Evolutionary conservation across 2,113 vertebrate species (phyloP).

Genomic region (Sardina pilchardus): DNA sequence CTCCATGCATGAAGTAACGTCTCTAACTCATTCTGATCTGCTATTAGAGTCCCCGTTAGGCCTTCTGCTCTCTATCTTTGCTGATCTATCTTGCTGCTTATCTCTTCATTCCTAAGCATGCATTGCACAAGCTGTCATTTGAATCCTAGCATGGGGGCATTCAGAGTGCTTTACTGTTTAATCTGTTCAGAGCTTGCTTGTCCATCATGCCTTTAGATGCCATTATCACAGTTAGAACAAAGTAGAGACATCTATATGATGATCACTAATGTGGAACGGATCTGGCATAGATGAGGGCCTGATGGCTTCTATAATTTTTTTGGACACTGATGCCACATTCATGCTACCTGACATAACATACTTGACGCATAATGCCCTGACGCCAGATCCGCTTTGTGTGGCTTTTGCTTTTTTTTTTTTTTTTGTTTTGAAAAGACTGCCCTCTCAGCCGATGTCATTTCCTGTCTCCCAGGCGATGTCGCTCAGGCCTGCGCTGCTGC

Average conservation of each 20-base stretch:
- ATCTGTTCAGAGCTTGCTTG: not conserved
- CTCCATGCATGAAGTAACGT: conserved; percentile 17
- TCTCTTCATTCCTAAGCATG: not conserved
- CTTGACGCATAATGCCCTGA: not conserved
- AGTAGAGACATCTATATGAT: not conserved
- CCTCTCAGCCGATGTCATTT: not conserved
- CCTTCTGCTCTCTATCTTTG: not conserved
- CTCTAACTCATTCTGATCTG: conserved; percentile 3
- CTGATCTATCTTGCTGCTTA: not conserved
- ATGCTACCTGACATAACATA: not conserved
- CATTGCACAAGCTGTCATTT: not conserved
- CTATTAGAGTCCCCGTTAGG: not conserved
- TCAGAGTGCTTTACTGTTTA: not conserved
- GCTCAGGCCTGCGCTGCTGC: conserved; percentile 15
- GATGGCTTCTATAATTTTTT: not conserved
- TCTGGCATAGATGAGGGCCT: not conserved
- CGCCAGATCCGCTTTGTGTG: not conserved
- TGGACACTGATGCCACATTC: not conserved
- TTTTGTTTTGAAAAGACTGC: not conserved
- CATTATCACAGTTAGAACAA: not conserved
- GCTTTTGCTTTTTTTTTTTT: not conserved
- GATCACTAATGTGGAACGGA: not conserved
- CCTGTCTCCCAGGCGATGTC: conserved; percentile 37
- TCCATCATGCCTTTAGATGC: not conserved
- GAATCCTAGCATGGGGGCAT: not conserved